These are phyloP conservation scores for Cosmopolites sordidus DNA, from an alignment of 2,888 invertebrate genomes.

Conservation along the genomic window DNA sequence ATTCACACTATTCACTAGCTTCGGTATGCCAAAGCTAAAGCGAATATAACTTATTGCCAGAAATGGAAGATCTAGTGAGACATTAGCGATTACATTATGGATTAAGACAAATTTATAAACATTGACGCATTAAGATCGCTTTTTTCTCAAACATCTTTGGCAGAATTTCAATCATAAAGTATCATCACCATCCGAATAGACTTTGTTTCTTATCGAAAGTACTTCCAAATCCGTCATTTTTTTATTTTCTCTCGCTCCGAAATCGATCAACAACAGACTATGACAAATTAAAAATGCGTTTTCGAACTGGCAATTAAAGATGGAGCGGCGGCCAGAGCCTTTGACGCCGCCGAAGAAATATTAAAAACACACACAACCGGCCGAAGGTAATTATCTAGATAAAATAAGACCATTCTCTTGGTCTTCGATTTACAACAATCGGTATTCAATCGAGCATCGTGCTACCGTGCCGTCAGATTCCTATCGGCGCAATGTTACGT, in stretches of 20 bases:
- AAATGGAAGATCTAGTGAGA: no score
- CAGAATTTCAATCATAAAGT: no score
- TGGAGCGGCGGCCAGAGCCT: not conserved
- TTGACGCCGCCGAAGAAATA: not conserved
- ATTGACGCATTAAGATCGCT: no score
- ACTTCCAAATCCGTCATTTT: not conserved
- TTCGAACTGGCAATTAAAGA: not conserved
- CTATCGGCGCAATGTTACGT: slow-evolving; percentile 46
- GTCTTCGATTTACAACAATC: slow-evolving; percentile 48
- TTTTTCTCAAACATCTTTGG: no score
- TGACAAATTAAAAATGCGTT: slow-evolving; percentile 1
- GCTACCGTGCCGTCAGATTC: slow-evolving; percentile 46
- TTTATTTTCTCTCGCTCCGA: not conserved
- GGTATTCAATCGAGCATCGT: slow-evolving; percentile 45
- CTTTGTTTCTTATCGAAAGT: no score
- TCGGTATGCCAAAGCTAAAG: no score
- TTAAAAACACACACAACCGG: not conserved
- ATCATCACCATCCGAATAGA: no score
- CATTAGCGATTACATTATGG: no score
- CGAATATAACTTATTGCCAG: no score
- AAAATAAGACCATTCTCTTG: not conserved
- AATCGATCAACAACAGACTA: not conserved
- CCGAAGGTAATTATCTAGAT: not conserved
- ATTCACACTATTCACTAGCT: no score
- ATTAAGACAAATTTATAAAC: no score